Evolutionary conservation across 1,140 invertebrate species (phyloP).

Genomic region (Nasonia vitripennis): DNA sequence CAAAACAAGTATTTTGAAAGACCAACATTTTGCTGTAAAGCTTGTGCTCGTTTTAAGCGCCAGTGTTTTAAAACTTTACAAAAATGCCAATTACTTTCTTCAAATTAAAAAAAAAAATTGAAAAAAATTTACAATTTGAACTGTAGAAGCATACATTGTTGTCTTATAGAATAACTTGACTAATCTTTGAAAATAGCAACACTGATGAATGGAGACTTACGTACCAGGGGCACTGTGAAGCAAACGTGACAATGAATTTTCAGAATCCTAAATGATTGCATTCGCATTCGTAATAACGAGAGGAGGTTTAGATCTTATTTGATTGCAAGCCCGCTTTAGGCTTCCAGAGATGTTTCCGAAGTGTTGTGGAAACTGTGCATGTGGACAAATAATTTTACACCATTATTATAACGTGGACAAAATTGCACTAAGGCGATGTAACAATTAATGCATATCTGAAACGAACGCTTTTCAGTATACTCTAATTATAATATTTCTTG

Average conservation of each 20-base stretch:
- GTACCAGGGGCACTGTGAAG: conserved; percentile 41
- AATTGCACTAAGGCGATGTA: not conserved
- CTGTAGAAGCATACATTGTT: not conserved
- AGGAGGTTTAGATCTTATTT: conserved; percentile 25
- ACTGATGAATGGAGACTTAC: conserved; percentile 40
- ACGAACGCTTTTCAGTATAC: not conserved
- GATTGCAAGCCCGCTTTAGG: conserved; percentile 38
- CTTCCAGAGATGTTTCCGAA: conserved; percentile 54
- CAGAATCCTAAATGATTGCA: conserved; percentile 30
- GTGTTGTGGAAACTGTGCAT: conserved; percentile 55
- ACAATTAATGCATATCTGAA: not conserved
- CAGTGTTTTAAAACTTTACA: not conserved
- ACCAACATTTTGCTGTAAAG: not conserved
- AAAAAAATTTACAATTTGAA: not conserved
- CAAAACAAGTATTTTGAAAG: not conserved
- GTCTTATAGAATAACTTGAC: not conserved
- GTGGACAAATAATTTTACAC: conserved; percentile 42
- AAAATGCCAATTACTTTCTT: too few relatives aligned
- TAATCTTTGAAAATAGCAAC: not conserved
- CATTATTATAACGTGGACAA: not conserved
- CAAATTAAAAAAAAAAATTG: not conserved
- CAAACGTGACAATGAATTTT: conserved; percentile 44
- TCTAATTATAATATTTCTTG: not conserved
- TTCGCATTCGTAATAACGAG: conserved; percentile 19
- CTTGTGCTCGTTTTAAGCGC: not conserved